phyloP scores from a whole-genome alignment of 30 jellyfish, hydroid and myxozoan species.

The Chrysaora quinquecirrha region DNA sequence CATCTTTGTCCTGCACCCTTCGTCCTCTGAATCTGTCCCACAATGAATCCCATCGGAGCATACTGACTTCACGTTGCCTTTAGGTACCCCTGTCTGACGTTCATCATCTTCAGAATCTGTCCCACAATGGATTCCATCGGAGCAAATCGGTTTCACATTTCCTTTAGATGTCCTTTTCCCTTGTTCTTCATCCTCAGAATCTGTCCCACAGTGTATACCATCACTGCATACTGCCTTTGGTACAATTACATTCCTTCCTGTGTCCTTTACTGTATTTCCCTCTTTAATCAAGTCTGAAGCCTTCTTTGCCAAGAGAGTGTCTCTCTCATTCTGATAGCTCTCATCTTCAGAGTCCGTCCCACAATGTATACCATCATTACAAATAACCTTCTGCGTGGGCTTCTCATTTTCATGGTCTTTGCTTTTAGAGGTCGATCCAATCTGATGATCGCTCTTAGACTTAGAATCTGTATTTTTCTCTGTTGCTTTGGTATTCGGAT shows the following conservation, averaged over 20 bases:
- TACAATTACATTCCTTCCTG: neutral
- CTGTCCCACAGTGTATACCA: slow-evolving; percentile 83
- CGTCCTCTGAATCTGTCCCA: slow-evolving; percentile 75
- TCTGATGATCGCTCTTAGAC: neutral
- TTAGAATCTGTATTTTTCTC: neutral
- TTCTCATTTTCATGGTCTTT: slow-evolving; percentile 32
- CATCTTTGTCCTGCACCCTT: too few species aligned
- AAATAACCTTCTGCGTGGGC: neutral
- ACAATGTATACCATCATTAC: slow-evolving; percentile 52
- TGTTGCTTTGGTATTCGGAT: neutral
- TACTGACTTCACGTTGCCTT: neutral
- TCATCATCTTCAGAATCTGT: slow-evolving; percentile 46
- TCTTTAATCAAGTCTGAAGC: neutral
- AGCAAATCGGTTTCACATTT: slow-evolving; percentile 17
- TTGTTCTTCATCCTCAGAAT: slow-evolving; percentile 44
- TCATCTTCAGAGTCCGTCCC: slow-evolving; percentile 82
- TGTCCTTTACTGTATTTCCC: neutral
- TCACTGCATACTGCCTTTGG: slow-evolving; percentile 35
- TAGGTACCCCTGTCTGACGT: neutral
- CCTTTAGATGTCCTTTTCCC: neutral
- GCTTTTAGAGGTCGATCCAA: neutral
- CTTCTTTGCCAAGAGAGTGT: too few species aligned
- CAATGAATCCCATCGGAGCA: slow-evolving; percentile 77
- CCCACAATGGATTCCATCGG: slow-evolving; percentile 82
- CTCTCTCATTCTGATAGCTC: neutral